Evolutionary conservation across 2,113 vertebrate species (phyloP).

Genomic region (Arenaria interpres): DNA sequence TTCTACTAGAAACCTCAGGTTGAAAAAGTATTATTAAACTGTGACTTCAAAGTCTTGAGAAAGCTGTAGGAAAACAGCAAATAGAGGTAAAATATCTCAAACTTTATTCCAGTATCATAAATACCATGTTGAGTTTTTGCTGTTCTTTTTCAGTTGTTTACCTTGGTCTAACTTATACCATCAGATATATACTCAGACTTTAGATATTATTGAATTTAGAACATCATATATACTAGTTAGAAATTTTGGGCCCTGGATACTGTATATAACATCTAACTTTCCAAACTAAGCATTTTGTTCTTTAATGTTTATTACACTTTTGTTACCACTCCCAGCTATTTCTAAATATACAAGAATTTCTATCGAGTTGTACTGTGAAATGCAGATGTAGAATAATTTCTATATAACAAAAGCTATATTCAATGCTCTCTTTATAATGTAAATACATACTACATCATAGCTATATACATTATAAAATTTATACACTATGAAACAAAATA

Average conservation of each 20-base stretch:
- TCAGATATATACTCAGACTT: not conserved
- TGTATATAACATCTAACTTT: not conserved
- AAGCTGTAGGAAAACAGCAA: not conserved
- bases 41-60: not conserved
- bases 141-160: not conserved
- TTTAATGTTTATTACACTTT: conserved; percentile 2
- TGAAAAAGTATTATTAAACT: not conserved
- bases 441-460: not conserved
- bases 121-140: not conserved
- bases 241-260: not conserved
- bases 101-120: not conserved
- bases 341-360: conserved; percentile 2
- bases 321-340: not conserved
- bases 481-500: not conserved
- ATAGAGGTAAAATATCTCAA: not conserved
- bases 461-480: not conserved
- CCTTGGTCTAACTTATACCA: not conserved
- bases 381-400: not conserved
- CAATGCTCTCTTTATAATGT: not conserved
- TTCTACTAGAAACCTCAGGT: not conserved
- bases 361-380: not conserved
- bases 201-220: not conserved
- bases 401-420: not conserved
- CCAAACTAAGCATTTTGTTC: not conserved
- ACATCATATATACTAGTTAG: not conserved